phyloP scores from a whole-genome alignment of 2,797 vertebrate genomes.

The Hafferia zeledoni region DNA sequence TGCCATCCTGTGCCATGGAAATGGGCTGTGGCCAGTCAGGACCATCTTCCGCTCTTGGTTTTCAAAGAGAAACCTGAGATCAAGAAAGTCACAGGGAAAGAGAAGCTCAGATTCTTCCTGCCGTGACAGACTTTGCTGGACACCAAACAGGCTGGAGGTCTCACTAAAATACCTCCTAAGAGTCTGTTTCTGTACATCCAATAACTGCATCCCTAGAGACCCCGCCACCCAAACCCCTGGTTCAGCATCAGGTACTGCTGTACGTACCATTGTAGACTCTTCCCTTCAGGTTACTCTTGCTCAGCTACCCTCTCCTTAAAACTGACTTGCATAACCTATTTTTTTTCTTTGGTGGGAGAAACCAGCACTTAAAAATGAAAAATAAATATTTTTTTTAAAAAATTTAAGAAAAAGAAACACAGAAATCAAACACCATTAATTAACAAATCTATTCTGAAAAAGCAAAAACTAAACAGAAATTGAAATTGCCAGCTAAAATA shows the following conservation, averaged over 20 bases:
- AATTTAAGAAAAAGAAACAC: background rate
- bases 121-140: background rate
- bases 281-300: background rate
- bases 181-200: background rate
- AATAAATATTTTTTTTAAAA: too few species aligned
- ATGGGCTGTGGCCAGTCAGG: background rate
- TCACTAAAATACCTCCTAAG: background rate
- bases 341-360: background rate
- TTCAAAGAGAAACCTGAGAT: background rate
- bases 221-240: background rate
- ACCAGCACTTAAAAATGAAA: background rate
- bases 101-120: background rate
- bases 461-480: conserved; percentile 5
- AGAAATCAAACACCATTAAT: rapidly evolving
- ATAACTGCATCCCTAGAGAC: background rate
- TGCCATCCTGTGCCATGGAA: background rate
- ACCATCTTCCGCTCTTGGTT: background rate
- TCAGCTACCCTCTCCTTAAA: background rate
- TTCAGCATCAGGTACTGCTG: background rate
- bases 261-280: background rate
- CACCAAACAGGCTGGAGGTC: rapidly evolving
- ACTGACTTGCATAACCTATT: background rate
- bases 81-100: background rate
- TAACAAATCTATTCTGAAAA: background rate
- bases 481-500: background rate